phyloP scores from a whole-genome alignment of 2,113 vertebrate genomes.

The Catharus fuscescens region DNA sequence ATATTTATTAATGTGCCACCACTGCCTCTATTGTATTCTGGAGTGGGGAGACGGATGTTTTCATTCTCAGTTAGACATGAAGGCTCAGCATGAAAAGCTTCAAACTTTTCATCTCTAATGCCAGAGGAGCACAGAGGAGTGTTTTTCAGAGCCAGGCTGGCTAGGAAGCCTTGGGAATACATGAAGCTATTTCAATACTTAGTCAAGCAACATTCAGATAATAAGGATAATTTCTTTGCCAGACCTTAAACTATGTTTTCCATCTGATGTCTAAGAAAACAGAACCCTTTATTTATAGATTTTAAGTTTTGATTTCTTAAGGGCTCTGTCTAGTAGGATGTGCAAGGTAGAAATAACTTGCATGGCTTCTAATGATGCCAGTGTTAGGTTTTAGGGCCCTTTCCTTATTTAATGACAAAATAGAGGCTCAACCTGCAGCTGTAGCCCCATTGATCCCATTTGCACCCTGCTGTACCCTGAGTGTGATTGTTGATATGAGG shows the following conservation, averaged over 20 bases:
- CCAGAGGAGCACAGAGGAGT: neutral
- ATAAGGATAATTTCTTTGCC: neutral
- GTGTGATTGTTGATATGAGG: accelerated
- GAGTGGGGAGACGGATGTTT: neutral
- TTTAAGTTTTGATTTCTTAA: neutral
- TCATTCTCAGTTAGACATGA: neutral
- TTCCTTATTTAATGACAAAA: neutral
- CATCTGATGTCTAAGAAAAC: neutral
- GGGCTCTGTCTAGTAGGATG: neutral
- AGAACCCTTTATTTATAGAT: neutral
- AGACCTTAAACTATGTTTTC: neutral
- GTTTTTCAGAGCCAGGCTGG: neutral
- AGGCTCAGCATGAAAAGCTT: neutral
- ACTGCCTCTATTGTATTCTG: neutral
- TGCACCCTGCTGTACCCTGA: neutral
- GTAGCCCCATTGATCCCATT: neutral
- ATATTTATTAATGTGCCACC: neutral
- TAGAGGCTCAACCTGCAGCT: neutral
- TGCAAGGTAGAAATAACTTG: neutral
- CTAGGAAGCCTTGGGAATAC: neutral
- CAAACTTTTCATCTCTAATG: neutral
- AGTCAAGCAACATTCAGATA: neutral
- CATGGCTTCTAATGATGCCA: neutral
- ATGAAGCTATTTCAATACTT: neutral
- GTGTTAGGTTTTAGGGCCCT: neutral